Evolutionary conservation across 1,140 invertebrate genomes (phyloP), one percentile per base, ranked within the genome.

Genomic region (Musca vetustissima): DNA sequence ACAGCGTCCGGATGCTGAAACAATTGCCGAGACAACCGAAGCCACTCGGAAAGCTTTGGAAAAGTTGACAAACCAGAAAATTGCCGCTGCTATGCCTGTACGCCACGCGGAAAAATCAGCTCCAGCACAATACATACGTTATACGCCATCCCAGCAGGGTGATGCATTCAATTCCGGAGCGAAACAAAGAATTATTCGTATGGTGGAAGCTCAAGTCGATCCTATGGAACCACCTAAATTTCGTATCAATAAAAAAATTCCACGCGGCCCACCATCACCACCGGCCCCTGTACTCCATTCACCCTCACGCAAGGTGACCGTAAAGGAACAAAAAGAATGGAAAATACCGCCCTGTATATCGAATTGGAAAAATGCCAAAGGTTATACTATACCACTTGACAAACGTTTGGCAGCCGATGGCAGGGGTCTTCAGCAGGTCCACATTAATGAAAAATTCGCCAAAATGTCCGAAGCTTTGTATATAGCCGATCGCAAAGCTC

Each of bases 341-440:
- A 99, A 99, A 85, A 98, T 99, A 74, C 98, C 98, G 17, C 98
- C 98, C 0, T 99, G 98, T 79, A 98, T 99, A 72, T 98, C 95
- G 14, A 99, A 99, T 79, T 99, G 98, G 98, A 99, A 99, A 84
- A 99, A 99, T 82, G 94, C 97, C 2, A 98, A 96, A 88, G 95
- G 88, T 84, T 99, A 98, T 85, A 99, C 98, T 0, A 98, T 99
- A 78, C 98, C 98, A 0, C 84, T 99, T 69, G 98, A 99, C 83
- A 99, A 99, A 85, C 90, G 98, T 74, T 85, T 99, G 73, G 98
- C 98, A 1, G 97, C 98, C 14, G 98, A 99, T 85, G 98, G 98
- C 0, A 86, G 98, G 57, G 98, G 98, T 11, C 84, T 99, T 0
- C 98, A 99, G 77, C 95, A 97, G 81, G 91, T 95, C 17, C 98